Evolutionary conservation across 2,797 vertebrate species (phyloP), one percentile per base, ranked within the genome.

Genomic region (Xyrichtys novacula): DNA sequence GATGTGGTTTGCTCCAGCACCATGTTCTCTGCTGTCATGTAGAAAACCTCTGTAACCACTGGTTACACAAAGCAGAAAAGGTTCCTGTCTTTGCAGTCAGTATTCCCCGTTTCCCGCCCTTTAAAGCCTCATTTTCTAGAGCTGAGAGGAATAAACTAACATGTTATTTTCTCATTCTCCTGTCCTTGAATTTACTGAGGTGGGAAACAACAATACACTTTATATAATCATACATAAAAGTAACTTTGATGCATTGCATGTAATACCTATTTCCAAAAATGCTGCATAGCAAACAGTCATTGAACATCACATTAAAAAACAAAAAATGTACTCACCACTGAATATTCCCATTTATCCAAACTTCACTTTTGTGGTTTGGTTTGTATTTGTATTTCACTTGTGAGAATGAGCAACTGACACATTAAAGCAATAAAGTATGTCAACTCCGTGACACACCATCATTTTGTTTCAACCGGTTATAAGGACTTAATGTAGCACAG

Each of bases 21-120:
- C 25, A 26, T 85, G 75, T 81, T 83, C 75, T 70, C 79, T 75
- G 36, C 83, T 80, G 85, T 85, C 84, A 76, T 87, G 84, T 83
- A 62, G 71, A 71, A 71, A 70, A 49, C 12, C 16, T 17, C 43
- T 65, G 53, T 81, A 85, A 89, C 81, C 80, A 73, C 76, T 73
- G 76, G 69, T 83, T 86, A 85, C 74, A 78, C 52, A 75, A 64
- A 74, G 63, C 46, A 40, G 46, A 48, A 17, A 67, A 57, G 49
- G 44, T 36, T 52, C 31, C 57, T 20, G 19, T 47, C 43, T 23
- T 46, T 1, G 4, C 46, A 63, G 46, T 71, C 59, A 60, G 54
- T 28, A 29, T 42, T 62, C 54, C 42, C 50, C 48, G 36, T 70
- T 76, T 67, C 54, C 40, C 75, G 53, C 46, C 42, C 17, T 50